Base-by-base conservation (phyloP, 1,140 invertebrate species). In the Tetramorium simillimum region DNA sequence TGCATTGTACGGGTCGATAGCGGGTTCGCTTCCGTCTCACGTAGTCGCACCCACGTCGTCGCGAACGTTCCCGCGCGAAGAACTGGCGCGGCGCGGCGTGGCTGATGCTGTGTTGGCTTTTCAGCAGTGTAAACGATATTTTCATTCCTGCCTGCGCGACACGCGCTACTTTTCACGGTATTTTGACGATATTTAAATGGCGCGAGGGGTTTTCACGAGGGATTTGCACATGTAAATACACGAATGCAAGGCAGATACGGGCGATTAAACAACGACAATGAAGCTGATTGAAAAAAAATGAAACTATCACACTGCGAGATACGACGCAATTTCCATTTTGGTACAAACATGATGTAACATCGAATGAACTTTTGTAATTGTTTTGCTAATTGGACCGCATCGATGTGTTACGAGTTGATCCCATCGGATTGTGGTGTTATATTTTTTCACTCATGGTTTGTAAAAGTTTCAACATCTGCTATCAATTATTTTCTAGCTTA, bases 1-100 rank as follows among this genome's bases (percentile, higher is more conserved):
- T 92, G 91, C 85, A 75, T 86, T 70, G 70, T 75, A n/a, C 49
- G 60, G 62, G 86, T 85, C 75, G 72, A 85, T 67, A 78, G 28
- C 18, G 72, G 9, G 53, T 33, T 14, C 24, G 62, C 14, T 51
- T 12, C 40, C 49, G 51, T 70, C 43, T 65, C 33, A 65, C 37
- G 3, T 65, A 65, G 33, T 56, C 70, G 49, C 77, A 37, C 24
- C 37, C 49, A 4, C 18, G 6, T n/a, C 43, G 28, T n/a, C n/a
- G n/a, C n/a, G n/a, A n/a, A n/a, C n/a, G n/a, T 75, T 75, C 33
- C 21, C 40, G 53, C 40, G 53, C 40, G 24, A 75, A 49, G 69
- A 75, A 60, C 10, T 9, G 16, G 21, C 49, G 3, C 56, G 18
- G 46, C 65, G 12, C 14, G 16, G 21, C 49, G 3, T 70, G 18